Conservation (phyloP, 2,888 invertebrate species). For the Folsomia candida region DNA sequence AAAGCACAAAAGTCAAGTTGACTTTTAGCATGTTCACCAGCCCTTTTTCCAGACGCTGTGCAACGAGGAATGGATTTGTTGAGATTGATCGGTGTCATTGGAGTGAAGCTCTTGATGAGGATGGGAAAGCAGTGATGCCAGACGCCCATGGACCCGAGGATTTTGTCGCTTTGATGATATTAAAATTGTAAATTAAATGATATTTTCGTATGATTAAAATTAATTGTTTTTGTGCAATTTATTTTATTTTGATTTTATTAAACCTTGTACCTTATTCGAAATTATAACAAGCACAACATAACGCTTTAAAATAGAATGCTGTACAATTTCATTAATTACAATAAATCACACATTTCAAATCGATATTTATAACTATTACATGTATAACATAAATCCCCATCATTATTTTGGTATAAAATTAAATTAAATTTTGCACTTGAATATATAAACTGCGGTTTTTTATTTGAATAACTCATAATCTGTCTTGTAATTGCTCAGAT, state of each 20-base stretch:
- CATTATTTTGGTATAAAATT: too few species aligned
- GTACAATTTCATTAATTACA: too few species aligned
- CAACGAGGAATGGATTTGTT: conserved; percentile 17
- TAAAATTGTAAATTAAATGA: neutral
- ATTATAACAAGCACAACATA: too few species aligned
- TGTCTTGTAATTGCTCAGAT: too few species aligned
- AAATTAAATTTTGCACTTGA: too few species aligned
- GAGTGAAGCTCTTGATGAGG: conserved; percentile 5
- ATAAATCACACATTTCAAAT: too few species aligned
- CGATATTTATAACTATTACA: too few species aligned
- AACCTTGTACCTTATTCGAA: neutral
- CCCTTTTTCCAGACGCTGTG: conserved; percentile 26
- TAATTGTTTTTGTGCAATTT: neutral
- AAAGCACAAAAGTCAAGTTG: neutral
- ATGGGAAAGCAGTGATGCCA: conserved; percentile 21
- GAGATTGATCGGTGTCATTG: conserved; percentile 16
- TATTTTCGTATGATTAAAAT: neutral
- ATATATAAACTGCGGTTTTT: too few species aligned
- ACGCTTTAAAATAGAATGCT: too few species aligned
- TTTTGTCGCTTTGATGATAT: conserved; percentile 22
- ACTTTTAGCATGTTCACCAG: conserved; percentile 22
- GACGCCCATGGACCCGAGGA: conserved; percentile 4
- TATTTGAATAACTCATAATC: too few species aligned
- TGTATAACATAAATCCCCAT: too few species aligned
- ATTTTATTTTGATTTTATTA: neutral